Conservation (phyloP, 2,797 vertebrate genomes). For the Macrochelys suwanniensis region DNA sequence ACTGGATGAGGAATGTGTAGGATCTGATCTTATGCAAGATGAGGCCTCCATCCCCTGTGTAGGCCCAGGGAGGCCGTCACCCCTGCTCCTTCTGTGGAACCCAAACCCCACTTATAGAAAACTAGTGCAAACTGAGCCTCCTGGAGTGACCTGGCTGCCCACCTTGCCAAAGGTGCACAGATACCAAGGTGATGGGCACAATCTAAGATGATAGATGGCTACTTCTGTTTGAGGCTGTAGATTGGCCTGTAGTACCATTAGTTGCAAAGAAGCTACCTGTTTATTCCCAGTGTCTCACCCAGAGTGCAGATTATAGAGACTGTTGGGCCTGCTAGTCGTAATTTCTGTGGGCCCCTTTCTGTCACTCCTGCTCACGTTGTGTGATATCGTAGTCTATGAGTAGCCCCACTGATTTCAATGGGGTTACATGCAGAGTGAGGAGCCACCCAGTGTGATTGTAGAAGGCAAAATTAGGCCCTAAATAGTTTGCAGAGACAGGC, state of each 20-base stretch:
- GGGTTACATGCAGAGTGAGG: not conserved
- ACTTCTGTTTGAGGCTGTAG: not conserved
- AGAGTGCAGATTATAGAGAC: not conserved
- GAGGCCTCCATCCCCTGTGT: not conserved
- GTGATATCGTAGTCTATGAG: not conserved
- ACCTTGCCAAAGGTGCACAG: not conserved
- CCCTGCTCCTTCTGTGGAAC: not conserved
- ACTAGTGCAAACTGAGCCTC: not conserved
- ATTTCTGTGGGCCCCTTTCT: not conserved
- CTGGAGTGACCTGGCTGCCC: not conserved
- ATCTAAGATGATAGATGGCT: not conserved
- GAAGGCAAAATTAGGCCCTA: not conserved
- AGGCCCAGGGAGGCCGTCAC: not conserved
- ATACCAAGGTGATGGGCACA: not conserved
- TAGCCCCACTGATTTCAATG: not conserved
- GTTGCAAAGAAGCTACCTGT: not conserved
- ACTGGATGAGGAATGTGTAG: not conserved
- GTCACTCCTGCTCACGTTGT: not conserved
- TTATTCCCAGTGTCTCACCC: slow-evolving; percentile 9
- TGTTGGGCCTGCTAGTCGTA: rapidly evolving
- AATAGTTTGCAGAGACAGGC: slow-evolving; percentile 10
- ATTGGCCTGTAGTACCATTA: rapidly evolving
- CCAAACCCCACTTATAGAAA: not conserved
- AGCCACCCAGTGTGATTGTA: rapidly evolving
- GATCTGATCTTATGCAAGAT: not conserved